Conservation (phyloP, 2,797 vertebrate genomes). For the Coregonus ussuriensis region DNA sequence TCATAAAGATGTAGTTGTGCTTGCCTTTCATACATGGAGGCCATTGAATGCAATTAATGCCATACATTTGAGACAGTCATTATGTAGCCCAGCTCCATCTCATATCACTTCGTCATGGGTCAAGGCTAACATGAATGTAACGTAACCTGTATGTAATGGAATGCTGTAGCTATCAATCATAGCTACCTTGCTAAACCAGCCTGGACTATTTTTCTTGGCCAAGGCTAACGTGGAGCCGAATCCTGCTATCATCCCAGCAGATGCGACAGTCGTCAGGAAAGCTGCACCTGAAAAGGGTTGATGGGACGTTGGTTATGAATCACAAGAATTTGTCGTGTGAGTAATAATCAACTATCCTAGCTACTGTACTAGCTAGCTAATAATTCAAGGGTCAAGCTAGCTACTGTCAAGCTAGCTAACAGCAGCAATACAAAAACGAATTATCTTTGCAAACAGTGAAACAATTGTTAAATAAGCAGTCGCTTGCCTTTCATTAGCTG, state of each 20-base stretch:
- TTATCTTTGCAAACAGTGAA: not conserved
- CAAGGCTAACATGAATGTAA: not conserved
- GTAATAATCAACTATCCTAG: not conserved
- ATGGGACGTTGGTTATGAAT: not conserved
- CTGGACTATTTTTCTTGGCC: conserved; percentile 89
- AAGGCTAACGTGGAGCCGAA: conserved; percentile 89
- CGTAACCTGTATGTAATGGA: not conserved
- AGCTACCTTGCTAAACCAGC: conserved; percentile 90
- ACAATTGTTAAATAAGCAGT: not conserved
- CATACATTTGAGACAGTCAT: not conserved
- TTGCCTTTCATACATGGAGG: no score
- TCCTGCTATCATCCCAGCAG: conserved; percentile 86
- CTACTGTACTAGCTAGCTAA: no score
- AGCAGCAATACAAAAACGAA: not conserved
- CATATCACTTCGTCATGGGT: not conserved
- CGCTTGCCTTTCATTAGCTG: conserved; percentile 61
- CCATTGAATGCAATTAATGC: no score
- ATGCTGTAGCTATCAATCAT: not conserved
- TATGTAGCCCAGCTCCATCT: not conserved
- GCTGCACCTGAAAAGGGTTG: conserved; percentile 77
- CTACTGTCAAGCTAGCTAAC: not conserved
- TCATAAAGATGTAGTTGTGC: no score
- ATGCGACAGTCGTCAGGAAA: conserved; percentile 85
- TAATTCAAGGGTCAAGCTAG: no score
- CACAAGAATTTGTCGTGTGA: not conserved